A percentile compares a stretch with the other conserved stretches of the same genome.
phyloP scores from a whole-genome alignment of 92 coral and sea anemone species.

The Diadumene lineata region DNA sequence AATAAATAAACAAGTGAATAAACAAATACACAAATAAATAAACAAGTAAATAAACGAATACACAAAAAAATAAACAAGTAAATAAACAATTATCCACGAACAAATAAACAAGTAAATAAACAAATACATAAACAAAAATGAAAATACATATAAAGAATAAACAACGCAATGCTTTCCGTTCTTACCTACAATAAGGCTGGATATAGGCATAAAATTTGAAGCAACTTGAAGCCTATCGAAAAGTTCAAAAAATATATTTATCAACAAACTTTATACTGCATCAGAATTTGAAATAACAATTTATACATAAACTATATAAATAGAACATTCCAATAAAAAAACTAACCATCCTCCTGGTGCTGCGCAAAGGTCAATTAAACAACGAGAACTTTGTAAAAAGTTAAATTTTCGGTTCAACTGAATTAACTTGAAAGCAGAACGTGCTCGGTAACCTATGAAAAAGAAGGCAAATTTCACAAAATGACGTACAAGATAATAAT shows the following conservation, averaged over 20 bases:
- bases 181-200: constrained; percentile 87
- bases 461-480: not conserved
- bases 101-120: not conserved
- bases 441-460: constrained; percentile 87
- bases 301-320: too few species aligned
- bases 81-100: too few species aligned
- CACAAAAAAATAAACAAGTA: too few species aligned
- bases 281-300: too few species aligned
- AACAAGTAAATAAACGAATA: too few species aligned
- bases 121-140: not conserved
- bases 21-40: too few species aligned
- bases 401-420: constrained; percentile 95
- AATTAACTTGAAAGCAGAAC: constrained; percentile 96
- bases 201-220: constrained; percentile 94
- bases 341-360: constrained; percentile 98
- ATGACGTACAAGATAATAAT: not conserved
- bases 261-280: too few species aligned
- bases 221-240: constrained; percentile 92
- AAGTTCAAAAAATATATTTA: too few species aligned
- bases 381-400: constrained; percentile 86
- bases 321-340: not conserved
- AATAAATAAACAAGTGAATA: too few species aligned
- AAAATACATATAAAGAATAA: not conserved
- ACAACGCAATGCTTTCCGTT: too few species aligned
- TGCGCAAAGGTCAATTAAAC: constrained; percentile 91